phyloP scores from a whole-genome alignment of 2,888 invertebrate species.

The Epinotia nisella region DNA sequence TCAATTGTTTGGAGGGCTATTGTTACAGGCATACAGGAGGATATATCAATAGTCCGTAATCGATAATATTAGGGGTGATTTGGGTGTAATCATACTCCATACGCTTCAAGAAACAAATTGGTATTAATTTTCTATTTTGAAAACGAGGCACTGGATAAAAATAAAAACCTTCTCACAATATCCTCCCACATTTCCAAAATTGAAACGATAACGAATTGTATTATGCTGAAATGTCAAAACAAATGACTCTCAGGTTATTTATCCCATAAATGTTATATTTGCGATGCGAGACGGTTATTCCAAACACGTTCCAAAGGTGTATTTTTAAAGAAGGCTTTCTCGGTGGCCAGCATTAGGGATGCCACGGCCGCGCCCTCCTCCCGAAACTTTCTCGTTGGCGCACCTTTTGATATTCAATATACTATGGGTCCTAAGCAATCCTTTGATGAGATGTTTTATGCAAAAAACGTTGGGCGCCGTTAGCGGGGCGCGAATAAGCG shows the following conservation, averaged over 20 bases:
- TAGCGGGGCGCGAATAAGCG: constrained; percentile 82
- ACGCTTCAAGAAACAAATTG: not conserved
- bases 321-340: constrained; percentile 82
- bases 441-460: constrained; percentile 86
- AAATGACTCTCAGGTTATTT: constrained; percentile 51
- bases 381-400: constrained; percentile 76
- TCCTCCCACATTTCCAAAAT: constrained; percentile 4
- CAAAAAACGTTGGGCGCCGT: constrained; percentile 83
- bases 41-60: constrained; percentile 43
- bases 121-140: not conserved
- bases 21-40: constrained; percentile 20
- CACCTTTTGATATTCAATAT: constrained; percentile 85
- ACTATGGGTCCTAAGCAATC: constrained; percentile 81
- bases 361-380: constrained; percentile 69
- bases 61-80: not conserved
- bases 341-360: constrained; percentile 77
- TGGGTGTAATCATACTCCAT: not conserved
- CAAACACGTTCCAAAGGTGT: constrained; percentile 79
- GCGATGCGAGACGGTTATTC: constrained; percentile 69
- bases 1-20: constrained; percentile 42
- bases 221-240: constrained; percentile 49
- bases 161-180: not conserved
- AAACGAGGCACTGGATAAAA: not conserved
- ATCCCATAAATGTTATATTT: constrained; percentile 57
- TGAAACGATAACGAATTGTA: constrained; percentile 44